A percentile compares a stretch with the other conserved stretches of the same genome.
Evolutionary conservation across 2,888 invertebrate species (phyloP).

Genomic region (Catocala nupta): DNA sequence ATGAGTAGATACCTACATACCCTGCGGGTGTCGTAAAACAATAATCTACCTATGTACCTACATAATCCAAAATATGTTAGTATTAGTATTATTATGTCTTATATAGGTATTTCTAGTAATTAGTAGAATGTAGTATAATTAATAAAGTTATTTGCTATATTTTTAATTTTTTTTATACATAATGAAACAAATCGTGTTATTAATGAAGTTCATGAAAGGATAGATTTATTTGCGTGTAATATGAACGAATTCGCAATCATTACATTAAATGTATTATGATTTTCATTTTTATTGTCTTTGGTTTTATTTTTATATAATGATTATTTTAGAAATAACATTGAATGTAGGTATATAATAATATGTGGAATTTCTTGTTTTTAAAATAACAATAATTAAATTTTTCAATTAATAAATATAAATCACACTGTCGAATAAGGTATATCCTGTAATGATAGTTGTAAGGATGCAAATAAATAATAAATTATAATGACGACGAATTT

Average conservation of each 20-base stretch:
- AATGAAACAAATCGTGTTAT: conserved; percentile 1
- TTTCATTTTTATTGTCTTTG: conserved; percentile 1
- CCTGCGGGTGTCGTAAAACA: conserved; percentile 1
- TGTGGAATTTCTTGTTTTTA: background rate
- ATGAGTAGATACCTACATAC: conserved; percentile 1
- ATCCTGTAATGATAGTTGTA: conserved; percentile 1
- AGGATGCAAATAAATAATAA: background rate
- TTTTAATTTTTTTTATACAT: background rate
- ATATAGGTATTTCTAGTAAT: conserved; percentile 1
- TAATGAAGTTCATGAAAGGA: background rate
- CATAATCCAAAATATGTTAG: conserved; percentile 1
- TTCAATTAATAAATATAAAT: conserved; percentile 1
- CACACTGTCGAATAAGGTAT: background rate
- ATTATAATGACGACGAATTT: conserved; percentile 3
- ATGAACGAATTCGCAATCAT: conserved; percentile 1
- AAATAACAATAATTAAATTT: conserved; percentile 1
- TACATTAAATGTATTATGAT: conserved; percentile 1
- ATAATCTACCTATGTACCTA: background rate
- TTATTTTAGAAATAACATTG: background rate
- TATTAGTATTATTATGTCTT: conserved; percentile 1
- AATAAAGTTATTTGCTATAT: background rate
- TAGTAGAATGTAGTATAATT: conserved; percentile 1
- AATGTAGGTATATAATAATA: background rate
- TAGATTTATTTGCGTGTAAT: conserved; percentile 1
- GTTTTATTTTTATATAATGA: conserved; percentile 1